Conservation (phyloP, 2,888 invertebrate genomes). For the Cylindroiulus punctatus region DNA sequence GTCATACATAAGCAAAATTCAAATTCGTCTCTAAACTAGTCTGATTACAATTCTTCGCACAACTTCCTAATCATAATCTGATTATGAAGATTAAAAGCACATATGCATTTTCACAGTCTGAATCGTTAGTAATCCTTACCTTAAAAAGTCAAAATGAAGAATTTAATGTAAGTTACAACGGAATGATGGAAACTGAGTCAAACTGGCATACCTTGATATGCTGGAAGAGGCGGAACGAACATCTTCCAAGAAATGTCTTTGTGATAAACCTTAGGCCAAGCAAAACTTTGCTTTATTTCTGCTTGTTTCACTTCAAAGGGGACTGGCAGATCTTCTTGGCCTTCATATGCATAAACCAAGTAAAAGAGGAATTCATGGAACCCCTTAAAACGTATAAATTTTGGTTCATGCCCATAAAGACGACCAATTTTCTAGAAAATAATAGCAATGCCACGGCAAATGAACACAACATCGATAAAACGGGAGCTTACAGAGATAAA, state of each 20-base stretch:
- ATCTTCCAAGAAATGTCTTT: conserved; percentile 74
- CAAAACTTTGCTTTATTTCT: conserved; percentile 14
- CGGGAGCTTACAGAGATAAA: neutral
- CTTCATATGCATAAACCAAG: conserved; percentile 72
- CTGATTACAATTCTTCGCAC: too few species aligned
- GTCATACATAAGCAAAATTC: neutral
- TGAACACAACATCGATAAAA: neutral
- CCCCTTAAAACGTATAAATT: conserved; percentile 74
- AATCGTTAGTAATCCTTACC: too few species aligned
- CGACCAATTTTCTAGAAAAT: conserved; percentile 59
- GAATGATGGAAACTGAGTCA: too few species aligned
- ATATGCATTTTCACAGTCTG: too few species aligned
- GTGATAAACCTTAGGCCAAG: conserved; percentile 61
- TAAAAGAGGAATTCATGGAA: conserved; percentile 78
- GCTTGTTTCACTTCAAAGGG: neutral
- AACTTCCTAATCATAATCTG: too few species aligned
- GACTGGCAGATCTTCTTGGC: conserved; percentile 61
- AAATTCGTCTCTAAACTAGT: neutral
- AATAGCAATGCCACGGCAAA: neutral
- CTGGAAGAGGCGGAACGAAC: conserved; percentile 76
- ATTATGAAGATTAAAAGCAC: too few species aligned
- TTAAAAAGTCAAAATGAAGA: too few species aligned
- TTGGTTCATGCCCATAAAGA: conserved; percentile 70
- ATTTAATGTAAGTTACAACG: too few species aligned
- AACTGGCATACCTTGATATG: neutral